Evolutionary conservation across 2,113 vertebrate species (phyloP), one percentile per base, ranked within the genome.

Genomic region (Corydoras sp.): DNA sequence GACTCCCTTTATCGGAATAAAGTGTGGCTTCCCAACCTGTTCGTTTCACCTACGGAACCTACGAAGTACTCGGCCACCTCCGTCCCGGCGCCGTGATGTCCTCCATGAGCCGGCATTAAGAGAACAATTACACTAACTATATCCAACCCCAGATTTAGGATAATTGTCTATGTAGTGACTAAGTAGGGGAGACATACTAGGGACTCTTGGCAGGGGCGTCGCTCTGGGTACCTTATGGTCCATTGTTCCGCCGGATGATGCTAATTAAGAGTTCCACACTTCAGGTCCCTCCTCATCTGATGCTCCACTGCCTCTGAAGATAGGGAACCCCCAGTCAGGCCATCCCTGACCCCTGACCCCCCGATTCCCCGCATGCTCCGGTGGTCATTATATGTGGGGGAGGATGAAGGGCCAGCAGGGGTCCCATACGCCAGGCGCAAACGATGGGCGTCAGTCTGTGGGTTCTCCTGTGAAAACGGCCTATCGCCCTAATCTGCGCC

Each of bases 381-480:
- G 72, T 71, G 72, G 69, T 51, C 66, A 74, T 73, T 74, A 71
- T 43, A 65, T 58, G 31, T 51, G 65, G 71, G 68, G 73, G 56
- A 58, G 48, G 53, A 24, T 32, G 51, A 50, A 50, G 48, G 51
- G 35, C 51, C 55, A 2, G 48, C n/a, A 56, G 53, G 43, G 75
- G 32, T 10, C 73, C 61, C 64, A 43, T 43, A 43, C 35, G 35
- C 4, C 7, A 43, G 35, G 35, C 35, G 35, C 35, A 43, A 43
- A 8, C 35, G 35, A 43, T 43, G 35, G 35, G 1, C 35, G 35
- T 43, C 35, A 43, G 35, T 43, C 35, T 75, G 71, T 71, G 72
- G 58, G 77, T 76, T 77, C 81, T 80, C 83, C 73, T 70, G 80
- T 79, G 80, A 81, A 81, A 75, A 79, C 78, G 63, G 76, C 77